Evolutionary conservation across 2,113 vertebrate species (phyloP), one percentile per base, ranked within the genome.

Genomic region (Nibea albiflora): DNA sequence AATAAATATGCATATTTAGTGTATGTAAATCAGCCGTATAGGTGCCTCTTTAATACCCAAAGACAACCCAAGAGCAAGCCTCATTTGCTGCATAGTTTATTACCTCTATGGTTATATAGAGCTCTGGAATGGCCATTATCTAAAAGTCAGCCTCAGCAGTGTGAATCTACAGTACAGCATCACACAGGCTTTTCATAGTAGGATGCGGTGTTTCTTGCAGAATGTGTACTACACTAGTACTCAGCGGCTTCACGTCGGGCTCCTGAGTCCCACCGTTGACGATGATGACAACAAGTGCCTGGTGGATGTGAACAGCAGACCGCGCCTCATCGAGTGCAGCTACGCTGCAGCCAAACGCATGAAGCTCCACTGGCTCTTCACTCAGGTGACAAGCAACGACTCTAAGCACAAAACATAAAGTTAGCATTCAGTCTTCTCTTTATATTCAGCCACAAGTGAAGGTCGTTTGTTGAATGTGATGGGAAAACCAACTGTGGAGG

Each of bases 221-320:
- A 99, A 97, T 20, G 96, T 99, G 90, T 99, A 99, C 95, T 99
- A 99, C 94, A 98, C 96, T 15, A 97, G 96, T 89, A 94, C 93
- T 46, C 97, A 98, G 95, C 96, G 96, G 94, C 92, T 99, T 65
- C 96, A 96, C 0, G 92, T 99, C 64, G 98, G 98, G n/a, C 89
- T 96, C 85, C 94, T 99, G 88, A 99, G 98, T 90, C 97, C 98
- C 89, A 99, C 98, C 0, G 83, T 98, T 1, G 98, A 99, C 0
- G 98, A 99, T 0, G 97, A 98, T 4, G 98, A 99, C 95, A 99
- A 99, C 95, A 96, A 97, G 94, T 99, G 98, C 94, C 95, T 99
- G 96, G 98, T 99, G 90, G 98, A 99, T 35, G 97, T 99, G 90
- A 99, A 99, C 88, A 94, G 97, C 92, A 94, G 96, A 68, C 97